Evolutionary conservation across 2,888 invertebrate species (phyloP).

Genomic region (Harmothoe impar): DNA sequence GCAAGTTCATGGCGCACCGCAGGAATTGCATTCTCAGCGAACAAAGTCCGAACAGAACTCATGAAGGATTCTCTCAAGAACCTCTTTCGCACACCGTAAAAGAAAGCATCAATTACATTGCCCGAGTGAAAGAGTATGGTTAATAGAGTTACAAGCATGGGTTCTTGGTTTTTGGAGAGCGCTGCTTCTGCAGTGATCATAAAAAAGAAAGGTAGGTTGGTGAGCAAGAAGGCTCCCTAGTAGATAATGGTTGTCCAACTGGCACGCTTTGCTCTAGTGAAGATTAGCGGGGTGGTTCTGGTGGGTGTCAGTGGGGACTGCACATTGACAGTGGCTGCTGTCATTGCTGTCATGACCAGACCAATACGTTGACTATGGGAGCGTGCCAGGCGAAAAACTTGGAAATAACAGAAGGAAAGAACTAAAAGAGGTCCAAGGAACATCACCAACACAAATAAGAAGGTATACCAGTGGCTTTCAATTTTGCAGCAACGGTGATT

Average conservation of each 20-base stretch:
- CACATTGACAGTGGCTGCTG: background rate
- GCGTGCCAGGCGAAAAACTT: background rate
- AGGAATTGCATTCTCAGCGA: no score
- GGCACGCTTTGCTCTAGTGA: background rate
- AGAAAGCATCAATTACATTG: background rate
- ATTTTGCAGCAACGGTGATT: background rate
- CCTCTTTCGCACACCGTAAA: background rate
- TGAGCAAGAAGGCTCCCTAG: background rate
- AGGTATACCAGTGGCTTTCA: background rate
- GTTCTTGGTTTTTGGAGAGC: no score
- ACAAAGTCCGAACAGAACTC: background rate
- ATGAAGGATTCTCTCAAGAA: constrained; percentile 7
- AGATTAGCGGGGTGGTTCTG: background rate
- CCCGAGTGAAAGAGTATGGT: background rate
- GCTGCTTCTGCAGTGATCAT: background rate
- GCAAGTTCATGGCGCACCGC: background rate
- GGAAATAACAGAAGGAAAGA: constrained; percentile 7
- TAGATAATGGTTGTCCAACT: constrained; percentile 24
- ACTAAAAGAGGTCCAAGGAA: background rate
- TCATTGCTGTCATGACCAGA: background rate
- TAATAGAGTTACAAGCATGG: background rate
- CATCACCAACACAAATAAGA: background rate
- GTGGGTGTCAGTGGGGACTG: background rate
- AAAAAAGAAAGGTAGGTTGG: background rate
- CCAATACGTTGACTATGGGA: background rate